A percentile compares a stretch with the other conserved stretches of the same genome.
Evolutionary conservation across 2,797 vertebrate genomes (phyloP).

Genomic region (Platyrinchus mystaceus): DNA sequence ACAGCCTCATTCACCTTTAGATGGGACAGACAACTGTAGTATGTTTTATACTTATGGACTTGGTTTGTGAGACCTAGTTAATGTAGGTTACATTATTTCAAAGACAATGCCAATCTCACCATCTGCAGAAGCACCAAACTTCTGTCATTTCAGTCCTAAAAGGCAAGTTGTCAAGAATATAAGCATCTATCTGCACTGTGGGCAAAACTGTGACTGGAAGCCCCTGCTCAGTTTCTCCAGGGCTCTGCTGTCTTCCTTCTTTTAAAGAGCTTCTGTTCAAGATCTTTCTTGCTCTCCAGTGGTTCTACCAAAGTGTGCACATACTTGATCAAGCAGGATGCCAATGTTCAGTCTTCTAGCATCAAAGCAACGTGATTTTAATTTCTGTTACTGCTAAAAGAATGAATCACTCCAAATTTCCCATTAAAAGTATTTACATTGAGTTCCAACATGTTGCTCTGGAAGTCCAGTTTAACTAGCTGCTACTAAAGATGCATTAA

Average conservation of each 20-base stretch:
- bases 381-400: background rate
- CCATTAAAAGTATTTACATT: background rate
- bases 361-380: background rate
- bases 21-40: background rate
- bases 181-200: background rate
- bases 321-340: background rate
- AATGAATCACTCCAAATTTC: background rate
- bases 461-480: background rate
- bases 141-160: background rate
- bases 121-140: background rate
- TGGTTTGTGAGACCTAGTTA: background rate
- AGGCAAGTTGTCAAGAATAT: background rate
- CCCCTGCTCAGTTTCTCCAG: accelerated
- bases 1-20: background rate
- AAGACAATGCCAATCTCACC: background rate
- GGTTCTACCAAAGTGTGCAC: background rate
- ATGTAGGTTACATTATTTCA: background rate
- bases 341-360: background rate
- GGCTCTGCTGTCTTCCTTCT: background rate
- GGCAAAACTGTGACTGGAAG: background rate
- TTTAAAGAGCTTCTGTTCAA: background rate
- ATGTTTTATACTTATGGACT: background rate
- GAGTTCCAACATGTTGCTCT: background rate
- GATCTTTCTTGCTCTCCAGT: background rate
- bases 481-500: background rate